Conservation (phyloP, 2,888 invertebrate species). For the Drosophila recens region DNA sequence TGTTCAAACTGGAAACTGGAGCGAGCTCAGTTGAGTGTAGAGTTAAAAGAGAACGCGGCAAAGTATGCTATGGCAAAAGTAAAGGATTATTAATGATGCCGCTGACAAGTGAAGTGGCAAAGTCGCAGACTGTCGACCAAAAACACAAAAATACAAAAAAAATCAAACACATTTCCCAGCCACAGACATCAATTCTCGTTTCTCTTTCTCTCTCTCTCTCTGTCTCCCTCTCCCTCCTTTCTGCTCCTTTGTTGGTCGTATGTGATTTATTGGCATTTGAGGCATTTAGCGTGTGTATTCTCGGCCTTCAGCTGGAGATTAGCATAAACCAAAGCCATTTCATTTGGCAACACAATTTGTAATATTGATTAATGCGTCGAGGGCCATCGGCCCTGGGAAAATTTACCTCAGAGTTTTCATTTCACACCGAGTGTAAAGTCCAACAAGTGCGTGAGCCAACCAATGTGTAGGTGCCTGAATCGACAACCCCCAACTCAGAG, state of each 20-base stretch:
- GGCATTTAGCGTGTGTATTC: conserved; percentile 23
- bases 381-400: conserved; percentile 36
- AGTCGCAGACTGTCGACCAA: conserved; percentile 42
- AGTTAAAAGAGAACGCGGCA: conserved; percentile 37
- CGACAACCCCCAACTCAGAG: background rate
- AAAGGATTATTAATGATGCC: conserved; percentile 83
- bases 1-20: conserved; percentile 30
- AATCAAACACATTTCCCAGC: conserved; percentile 19
- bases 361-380: conserved; percentile 69
- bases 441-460: conserved; percentile 70
- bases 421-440: background rate
- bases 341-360: conserved; percentile 71
- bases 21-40: conserved; percentile 8
- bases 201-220: background rate
- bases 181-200: conserved; percentile 13
- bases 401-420: conserved; percentile 2
- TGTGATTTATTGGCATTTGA: conserved; percentile 80
- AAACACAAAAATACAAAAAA: conserved; percentile 1
- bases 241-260: conserved; percentile 26
- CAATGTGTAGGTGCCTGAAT: conserved; percentile 44
- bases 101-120: conserved; percentile 82
- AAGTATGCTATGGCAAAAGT: conserved; percentile 67
- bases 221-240: background rate
- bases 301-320: conserved; percentile 39
- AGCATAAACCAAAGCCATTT: conserved; percentile 72